Base-by-base conservation (phyloP, 2,113 vertebrate species). In the Malurus alboscapulatus region DNA sequence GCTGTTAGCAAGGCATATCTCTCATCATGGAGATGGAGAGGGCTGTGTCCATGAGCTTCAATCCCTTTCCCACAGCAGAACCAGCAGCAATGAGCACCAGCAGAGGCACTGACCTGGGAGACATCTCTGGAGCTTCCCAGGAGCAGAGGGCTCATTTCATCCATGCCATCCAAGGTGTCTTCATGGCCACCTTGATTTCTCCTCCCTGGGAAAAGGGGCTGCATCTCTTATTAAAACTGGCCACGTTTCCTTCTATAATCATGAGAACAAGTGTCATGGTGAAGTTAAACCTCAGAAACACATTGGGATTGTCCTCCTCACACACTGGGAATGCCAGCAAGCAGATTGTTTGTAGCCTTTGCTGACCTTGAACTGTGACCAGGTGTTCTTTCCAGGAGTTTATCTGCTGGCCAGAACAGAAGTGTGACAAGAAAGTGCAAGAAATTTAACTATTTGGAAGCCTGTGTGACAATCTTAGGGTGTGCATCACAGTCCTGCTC, bases 41-140 rank as follows among this genome's bases (percentile, higher is more conserved):
- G 25, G 7, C 7, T 17, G 16, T 32, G 29, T 32, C 34, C 72
- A 21, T 17, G 25, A 20, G 10, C 45, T 50, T 17, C 63, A 77
- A 82, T 25, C 10, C 50, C 32, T 65, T 66, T 69, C 17, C 34
- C n/a, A 34, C 40, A 3, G 0, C 34, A 68, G 55, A 54, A 15
- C 17, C 68, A 40, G 11, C n/a, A 85, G 75, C 44, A 57, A 10
- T 1, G 21, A 21, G 22, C 47, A 45, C 29, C 36, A 66, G 47
- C 10, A 16, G 47, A 76, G 30, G 30, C 38, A 44, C 12, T 0
- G 0, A 57, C 42, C n/a, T 21, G 1, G 10, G 24, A 0, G 0
- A n/a, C 16, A 40, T 14, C 14, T 71, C 57, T 53, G n/a, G 21
- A 0, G 1, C 21, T 87, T 69, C 40, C 27, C 45, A 32, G 27